A percentile compares a stretch with the other conserved stretches of the same genome.
Evolutionary conservation across 2,113 vertebrate genomes (phyloP).

Genomic region (Stegostoma tigrinum): DNA sequence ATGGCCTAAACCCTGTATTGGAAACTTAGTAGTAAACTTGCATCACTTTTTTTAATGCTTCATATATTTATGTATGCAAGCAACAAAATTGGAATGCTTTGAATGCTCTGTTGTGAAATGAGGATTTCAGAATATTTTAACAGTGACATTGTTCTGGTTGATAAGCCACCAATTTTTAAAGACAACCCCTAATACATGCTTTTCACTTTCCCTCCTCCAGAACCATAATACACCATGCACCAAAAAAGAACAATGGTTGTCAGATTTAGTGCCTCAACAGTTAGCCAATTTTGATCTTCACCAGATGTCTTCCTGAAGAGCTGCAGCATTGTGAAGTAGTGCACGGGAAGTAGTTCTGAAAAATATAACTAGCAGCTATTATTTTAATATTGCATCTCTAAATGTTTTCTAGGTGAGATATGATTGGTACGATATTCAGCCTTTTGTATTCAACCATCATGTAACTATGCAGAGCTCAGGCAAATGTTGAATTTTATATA

Average conservation of each 20-base stretch:
- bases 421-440: background rate
- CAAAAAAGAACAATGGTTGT: background rate
- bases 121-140: too few species aligned
- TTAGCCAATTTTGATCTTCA: slow-evolving; percentile 1
- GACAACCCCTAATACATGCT: background rate
- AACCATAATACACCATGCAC: background rate
- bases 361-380: background rate
- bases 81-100: background rate
- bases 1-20: background rate
- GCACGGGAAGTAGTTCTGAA: background rate
- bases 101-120: background rate
- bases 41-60: background rate
- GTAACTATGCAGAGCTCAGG: background rate
- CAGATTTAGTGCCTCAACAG: background rate
- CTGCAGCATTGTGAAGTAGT: background rate
- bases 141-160: background rate
- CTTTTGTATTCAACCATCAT: background rate
- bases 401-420: background rate
- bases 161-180: background rate
- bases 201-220: background rate
- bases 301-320: background rate
- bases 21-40: background rate
- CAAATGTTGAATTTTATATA: background rate
- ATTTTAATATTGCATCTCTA: background rate
- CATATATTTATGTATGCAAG: background rate